Base-by-base conservation (phyloP, 37 sponge, comb jelly and placozoan genomes). In the Cladorhizidae sp. region DNA sequence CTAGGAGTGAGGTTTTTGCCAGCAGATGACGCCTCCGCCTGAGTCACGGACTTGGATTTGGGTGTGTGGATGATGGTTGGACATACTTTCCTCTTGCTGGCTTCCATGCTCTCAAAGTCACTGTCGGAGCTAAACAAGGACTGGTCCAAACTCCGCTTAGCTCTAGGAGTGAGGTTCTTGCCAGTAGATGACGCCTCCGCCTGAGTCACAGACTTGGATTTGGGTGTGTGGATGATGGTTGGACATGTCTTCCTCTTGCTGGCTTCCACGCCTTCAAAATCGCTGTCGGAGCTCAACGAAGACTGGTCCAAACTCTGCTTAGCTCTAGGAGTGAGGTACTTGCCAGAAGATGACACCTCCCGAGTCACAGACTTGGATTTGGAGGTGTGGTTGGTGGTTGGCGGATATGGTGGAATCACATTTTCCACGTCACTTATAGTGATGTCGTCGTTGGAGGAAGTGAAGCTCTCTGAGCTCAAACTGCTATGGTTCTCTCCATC, bases 61-160 rank as follows among this genome's bases (percentile, higher is more conserved):
- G 73, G 28, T 40, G 8, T 7, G 25, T n/a, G 12, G 18, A 17
- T 45, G 26, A 49, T 22, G 50, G 45, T 42, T 29, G 38, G 49
- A 2, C 15, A 25, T 49, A n/a, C n/a, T n/a, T n/a, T n/a, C n/a
- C 21, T 20, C 1, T 54, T n/a, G 8, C 33, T 15, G 35, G 20
- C 22, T n/a, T 33, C 41, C 17, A 32, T 40, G n/a, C 22, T 43
- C 17, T 77, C 78, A 63, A 77, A 77, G 29, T 77, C 78, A 42
- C 78, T 64, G 22, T 77, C 78, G 22, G 78, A 77, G 31, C 65
- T 64, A 15, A 45, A 5, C 9, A 8, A 6, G 6, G 49, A 45
- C 9, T 12, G 9, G 49, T 45, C 49, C 49, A 45, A 45, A 45
- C 9, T 45, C 5, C 49, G 49, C 49, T 9, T 45, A 45, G 49